Evolutionary conservation across 2,797 vertebrate species (phyloP).

Genomic region (Thaleichthys pacificus): DNA sequence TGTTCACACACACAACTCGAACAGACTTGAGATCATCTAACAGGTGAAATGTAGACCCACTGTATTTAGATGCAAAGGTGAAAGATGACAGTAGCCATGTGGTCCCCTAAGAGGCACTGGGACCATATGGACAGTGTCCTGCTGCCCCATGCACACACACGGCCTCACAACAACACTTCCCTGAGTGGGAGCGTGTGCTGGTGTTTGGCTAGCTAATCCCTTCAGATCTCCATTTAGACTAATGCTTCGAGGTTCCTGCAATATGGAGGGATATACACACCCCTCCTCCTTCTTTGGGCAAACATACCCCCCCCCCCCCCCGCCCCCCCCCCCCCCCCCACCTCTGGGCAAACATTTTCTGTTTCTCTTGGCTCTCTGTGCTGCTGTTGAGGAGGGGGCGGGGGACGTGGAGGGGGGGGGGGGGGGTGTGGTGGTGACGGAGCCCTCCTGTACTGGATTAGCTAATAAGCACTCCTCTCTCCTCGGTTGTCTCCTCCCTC

Average conservation of each 20-base stretch:
- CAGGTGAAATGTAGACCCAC: too few species aligned
- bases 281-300: slow-evolving; percentile 22
- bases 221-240: slow-evolving; percentile 65
- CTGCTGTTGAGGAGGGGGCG: slow-evolving; percentile 20
- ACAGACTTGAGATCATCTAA: neutral
- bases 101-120: slow-evolving; percentile 57
- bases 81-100: slow-evolving; percentile 4
- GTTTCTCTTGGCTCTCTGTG: slow-evolving; percentile 39
- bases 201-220: slow-evolving; percentile 69
- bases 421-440: neutral
- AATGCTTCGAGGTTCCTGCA: slow-evolving; percentile 43
- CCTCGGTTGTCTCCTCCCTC: slow-evolving; percentile 5
- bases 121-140: slow-evolving; percentile 72
- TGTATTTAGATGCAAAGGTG: neutral
- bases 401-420: neutral
- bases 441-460: slow-evolving; percentile 40
- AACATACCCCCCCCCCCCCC: neutral
- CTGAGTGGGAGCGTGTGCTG: slow-evolving; percentile 53
- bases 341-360: slow-evolving; percentile 35
- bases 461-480: slow-evolving; percentile 51
- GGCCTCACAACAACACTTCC: slow-evolving; percentile 53
- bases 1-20: neutral
- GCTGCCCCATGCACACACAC: slow-evolving; percentile 58
- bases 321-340: neutral
- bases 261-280: slow-evolving; percentile 28